Evolutionary conservation across 1,140 invertebrate species (phyloP), one percentile per base, ranked within the genome.

Genomic region (Bombus cullumanus): DNA sequence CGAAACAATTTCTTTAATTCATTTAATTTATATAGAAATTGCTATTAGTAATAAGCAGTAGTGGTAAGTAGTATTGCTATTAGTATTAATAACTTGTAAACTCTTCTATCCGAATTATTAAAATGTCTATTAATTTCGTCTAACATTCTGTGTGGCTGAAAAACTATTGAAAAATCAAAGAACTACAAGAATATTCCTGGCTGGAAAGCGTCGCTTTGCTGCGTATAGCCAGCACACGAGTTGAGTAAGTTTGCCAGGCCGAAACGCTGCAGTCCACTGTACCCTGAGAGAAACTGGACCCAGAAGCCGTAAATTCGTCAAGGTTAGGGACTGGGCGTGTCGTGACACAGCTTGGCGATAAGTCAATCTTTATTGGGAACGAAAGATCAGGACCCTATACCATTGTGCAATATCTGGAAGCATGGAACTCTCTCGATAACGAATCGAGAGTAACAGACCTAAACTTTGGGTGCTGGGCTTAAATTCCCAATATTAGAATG

Each of bases 281-380:
- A 18, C 13, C 6, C 8, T 6, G 39, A 59, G 53, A 76, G 57
- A 62, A 77, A 77, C 75, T 77, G 75, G 57, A 77, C 15, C 57
- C 34, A 77, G 34, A 41, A 37, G 37, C 37, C 37, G 13, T 77
- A 62, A 39, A 77, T 62, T 77, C 53, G 47, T 76, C 53, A 77
- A 77, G 75, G 57, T 62, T 57, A 77, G 13, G 41, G 57, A 41
- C 75, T 77, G 75, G 28, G 57, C 31, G 75, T 77, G 57, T 39
- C 75, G 15, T 39, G 57, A 28, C 53, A 62, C 15, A 13, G 28
- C 53, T 22, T 39, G 25, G 22, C 10, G 31, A 77, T 77, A 62
- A 41, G n/a, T 62, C 75, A 31, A 62, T 39, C n/a, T 34, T 59
- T 62, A 62, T 77, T 31, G 74, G 13, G 34, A 37, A 37, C 74